A percentile compares a stretch with the other conserved stretches of the same genome.
These are phyloP conservation scores for Uropsilus gracilis DNA, from an alignment of 2,113 vertebrate genomes.

Conservation along the genomic window DNA sequence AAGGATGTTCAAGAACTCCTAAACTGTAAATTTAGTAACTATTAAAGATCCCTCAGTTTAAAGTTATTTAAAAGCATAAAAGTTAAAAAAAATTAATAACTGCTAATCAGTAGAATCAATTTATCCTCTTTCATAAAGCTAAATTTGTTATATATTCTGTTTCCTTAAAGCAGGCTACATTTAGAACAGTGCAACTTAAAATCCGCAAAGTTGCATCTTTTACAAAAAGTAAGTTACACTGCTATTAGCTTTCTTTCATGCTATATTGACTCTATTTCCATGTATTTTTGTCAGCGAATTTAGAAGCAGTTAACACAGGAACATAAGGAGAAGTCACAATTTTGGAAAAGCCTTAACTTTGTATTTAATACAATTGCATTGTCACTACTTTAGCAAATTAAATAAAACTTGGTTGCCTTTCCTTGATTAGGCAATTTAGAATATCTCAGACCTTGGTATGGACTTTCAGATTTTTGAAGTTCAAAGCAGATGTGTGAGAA, in stretches of 20 bases:
- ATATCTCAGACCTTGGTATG: constrained; percentile 52
- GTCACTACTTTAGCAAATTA: constrained; percentile 14
- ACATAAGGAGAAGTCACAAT: background rate
- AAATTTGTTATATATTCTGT: background rate
- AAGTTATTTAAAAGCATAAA: background rate
- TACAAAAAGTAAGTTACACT: background rate
- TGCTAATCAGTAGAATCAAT: background rate
- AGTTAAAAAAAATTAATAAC: background rate
- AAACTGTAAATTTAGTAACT: background rate
- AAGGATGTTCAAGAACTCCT: constrained; percentile 41
- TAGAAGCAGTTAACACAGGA: background rate
- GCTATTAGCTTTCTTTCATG: constrained; percentile 36
- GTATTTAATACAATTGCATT: background rate
- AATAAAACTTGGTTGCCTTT: constrained; percentile 50
- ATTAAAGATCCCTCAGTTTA: background rate
- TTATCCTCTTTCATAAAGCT: constrained; percentile 3
- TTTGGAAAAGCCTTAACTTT: constrained; percentile 36
- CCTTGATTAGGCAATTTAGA: constrained; percentile 52
- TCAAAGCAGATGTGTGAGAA: constrained; percentile 72
- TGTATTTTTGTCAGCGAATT: constrained; percentile 5
- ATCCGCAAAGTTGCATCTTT: background rate
- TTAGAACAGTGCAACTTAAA: constrained; percentile 1
- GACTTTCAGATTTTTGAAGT: constrained; percentile 65
- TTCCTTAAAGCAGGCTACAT: background rate
- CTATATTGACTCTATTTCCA: background rate